Evolutionary conservation across 2,797 vertebrate genomes (phyloP).

Genomic region (Microctenopoma stevenorrisi): DNA sequence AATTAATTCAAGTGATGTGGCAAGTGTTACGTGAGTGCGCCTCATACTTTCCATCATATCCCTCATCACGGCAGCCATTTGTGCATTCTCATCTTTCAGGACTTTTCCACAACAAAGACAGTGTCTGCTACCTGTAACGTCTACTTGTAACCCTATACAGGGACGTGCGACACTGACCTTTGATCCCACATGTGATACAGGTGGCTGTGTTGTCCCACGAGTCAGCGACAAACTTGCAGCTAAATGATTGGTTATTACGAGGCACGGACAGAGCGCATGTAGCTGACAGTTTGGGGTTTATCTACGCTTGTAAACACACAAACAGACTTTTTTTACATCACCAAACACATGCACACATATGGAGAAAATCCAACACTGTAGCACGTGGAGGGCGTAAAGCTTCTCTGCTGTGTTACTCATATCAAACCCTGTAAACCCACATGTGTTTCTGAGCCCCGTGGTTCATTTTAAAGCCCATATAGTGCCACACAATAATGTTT

Average conservation of each 20-base stretch:
- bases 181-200: constrained; percentile 69
- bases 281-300: constrained; percentile 22
- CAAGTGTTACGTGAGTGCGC: constrained; percentile 30
- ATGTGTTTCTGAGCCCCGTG: constrained; percentile 38
- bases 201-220: constrained; percentile 68
- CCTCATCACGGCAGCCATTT: constrained; percentile 59
- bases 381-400: constrained; percentile 6
- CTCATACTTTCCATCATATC: constrained; percentile 56
- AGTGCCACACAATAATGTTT: constrained; percentile 1
- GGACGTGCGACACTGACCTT: constrained; percentile 72
- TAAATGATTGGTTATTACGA: constrained; percentile 52
- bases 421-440: constrained; percentile 18
- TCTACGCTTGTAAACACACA: constrained; percentile 28
- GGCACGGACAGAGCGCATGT: constrained; percentile 22
- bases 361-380: constrained; percentile 22
- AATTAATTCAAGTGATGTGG: constrained; percentile 2
- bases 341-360: constrained; percentile 12
- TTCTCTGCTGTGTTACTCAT: constrained; percentile 17
- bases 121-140: constrained; percentile 22
- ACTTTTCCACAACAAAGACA: constrained; percentile 67
- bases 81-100: constrained; percentile 62
- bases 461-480: not conserved
- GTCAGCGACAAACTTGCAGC: constrained; percentile 52
- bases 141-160: constrained; percentile 71
- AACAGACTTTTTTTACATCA: constrained; percentile 14